Evolutionary conservation across 1,140 invertebrate species (phyloP), one percentile per base, ranked within the genome.

Genomic region (Trachymyrmex septentrionalis): DNA sequence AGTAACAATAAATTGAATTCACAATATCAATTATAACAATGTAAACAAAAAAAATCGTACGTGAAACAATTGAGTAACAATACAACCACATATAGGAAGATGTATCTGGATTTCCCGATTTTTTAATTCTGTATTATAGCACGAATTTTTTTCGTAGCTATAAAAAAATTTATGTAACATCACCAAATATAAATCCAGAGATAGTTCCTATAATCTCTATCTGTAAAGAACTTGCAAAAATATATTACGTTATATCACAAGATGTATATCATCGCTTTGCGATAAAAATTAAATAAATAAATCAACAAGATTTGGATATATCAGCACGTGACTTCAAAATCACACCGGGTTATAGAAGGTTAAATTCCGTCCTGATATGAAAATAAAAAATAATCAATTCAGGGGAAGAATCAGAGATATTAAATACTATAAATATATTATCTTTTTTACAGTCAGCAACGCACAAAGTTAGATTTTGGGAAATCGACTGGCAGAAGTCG

Each of bases 361-460:
- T 16, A 12, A 53, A 30, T 16, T 81, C 5, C 3, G 0, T 38
- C 16, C 21, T 57, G 7, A n/a, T 9, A 27, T 34, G 27, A 53
- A 80, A 50, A 69, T 53, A 30, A 27, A 80, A 55, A 21, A 6
- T 7, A 16, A 48, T 44, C 3, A 5, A 21, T 19, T 16, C 1
- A 1, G 4, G 24, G 4, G 24, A 61, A 59, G 14, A 72, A 21
- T 16, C 14, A 48, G 1, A 21, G 7, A 50, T 9, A n/a, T 0
- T 64, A 6, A 16, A 44, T 59, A 7, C 12, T 2, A 16, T 34
- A n/a, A 16, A 34, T 50, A 12, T n/a, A 19, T n/a, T 3, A 7
- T 57, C 2, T 2, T 82, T 82, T 61, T 95, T 96, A 34, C 94
- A 98, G 98, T 96, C 97, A 34, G 97, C 97, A 9, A 96, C 96